phyloP scores from a whole-genome alignment of 2,888 invertebrate species.

The Crossocerus cetratus region DNA sequence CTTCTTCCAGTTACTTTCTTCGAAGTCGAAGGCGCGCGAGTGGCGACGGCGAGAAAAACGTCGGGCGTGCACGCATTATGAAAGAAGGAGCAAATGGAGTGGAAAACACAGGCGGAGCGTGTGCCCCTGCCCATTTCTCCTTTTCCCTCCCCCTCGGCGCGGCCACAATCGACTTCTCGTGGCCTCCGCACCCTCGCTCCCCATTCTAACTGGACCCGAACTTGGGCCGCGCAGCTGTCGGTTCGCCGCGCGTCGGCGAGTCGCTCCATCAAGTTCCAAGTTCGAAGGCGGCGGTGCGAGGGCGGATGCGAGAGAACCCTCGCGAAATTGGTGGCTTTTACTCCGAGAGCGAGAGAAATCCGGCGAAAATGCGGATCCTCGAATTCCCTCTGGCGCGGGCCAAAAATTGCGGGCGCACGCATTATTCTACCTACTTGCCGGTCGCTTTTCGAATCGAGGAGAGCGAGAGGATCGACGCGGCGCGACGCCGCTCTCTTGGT shows the following conservation, averaged over 20 bases:
- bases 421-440: too few relatives aligned
- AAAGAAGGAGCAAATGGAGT: conserved; percentile 66
- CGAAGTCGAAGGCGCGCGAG: conserved; percentile 31
- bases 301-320: conserved; percentile 13
- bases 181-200: conserved; percentile 29
- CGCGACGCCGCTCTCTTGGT: not conserved
- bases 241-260: conserved; percentile 49
- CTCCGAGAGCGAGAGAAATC: conserved; percentile 40
- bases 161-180: conserved; percentile 16
- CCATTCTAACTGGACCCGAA: conserved; percentile 51
- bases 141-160: not conserved
- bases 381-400: too few relatives aligned
- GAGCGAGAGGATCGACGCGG: too few relatives aligned
- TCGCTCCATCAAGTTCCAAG: too few relatives aligned
- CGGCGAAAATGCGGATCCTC: conserved; percentile 31
- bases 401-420: conserved; percentile 22
- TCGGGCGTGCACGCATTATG: conserved; percentile 51
- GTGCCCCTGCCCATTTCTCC: conserved; percentile 23
- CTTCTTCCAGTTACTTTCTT: not conserved
- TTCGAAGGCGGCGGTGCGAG: conserved; percentile 9
- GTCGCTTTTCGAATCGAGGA: too few relatives aligned
- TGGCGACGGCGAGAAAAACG: conserved; percentile 22
- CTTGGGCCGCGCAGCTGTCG: conserved; percentile 53
- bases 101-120: conserved; percentile 58
- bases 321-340: conserved; percentile 55